phyloP scores from a whole-genome alignment of 2,888 invertebrate genomes.

The Sylvicola cinctus region DNA sequence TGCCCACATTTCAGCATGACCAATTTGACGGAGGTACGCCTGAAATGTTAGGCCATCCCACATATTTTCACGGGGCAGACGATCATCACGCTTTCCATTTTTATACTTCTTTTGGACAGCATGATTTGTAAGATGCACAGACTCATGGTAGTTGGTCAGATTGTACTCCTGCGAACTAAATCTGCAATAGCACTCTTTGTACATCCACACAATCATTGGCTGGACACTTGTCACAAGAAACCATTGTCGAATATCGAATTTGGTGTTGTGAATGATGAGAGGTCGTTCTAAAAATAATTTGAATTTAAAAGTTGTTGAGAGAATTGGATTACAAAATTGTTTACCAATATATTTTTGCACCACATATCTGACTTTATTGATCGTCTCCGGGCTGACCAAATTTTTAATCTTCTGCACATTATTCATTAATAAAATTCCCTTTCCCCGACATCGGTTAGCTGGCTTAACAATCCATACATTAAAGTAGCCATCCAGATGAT shows the following conservation, averaged over 20 bases:
- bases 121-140: constrained; percentile 82
- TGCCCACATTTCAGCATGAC: constrained; percentile 60
- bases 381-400: constrained; percentile 43
- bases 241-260: constrained; percentile 93
- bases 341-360: constrained; percentile 91
- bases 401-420: constrained; percentile 66
- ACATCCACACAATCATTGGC: constrained; percentile 82
- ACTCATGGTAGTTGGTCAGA: constrained; percentile 74
- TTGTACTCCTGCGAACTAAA: constrained; percentile 83
- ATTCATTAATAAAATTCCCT: constrained; percentile 74
- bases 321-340: too few relatives aligned
- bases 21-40: constrained; percentile 39
- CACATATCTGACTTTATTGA: constrained; percentile 60
- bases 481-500: constrained; percentile 61
- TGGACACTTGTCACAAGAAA: constrained; percentile 80
- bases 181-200: constrained; percentile 77
- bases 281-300: constrained; percentile 52
- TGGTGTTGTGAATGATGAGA: constrained; percentile 69
- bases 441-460: constrained; percentile 78
- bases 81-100: constrained; percentile 48
- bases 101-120: constrained; percentile 79
- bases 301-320: background rate
- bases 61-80: constrained; percentile 81
- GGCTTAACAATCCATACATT: constrained; percentile 94
- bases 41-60: constrained; percentile 79